A percentile compares a stretch with the other conserved stretches of the same genome.
Evolutionary conservation across 2,888 invertebrate genomes (phyloP).

Genomic region (Opisthograptis luteolata): DNA sequence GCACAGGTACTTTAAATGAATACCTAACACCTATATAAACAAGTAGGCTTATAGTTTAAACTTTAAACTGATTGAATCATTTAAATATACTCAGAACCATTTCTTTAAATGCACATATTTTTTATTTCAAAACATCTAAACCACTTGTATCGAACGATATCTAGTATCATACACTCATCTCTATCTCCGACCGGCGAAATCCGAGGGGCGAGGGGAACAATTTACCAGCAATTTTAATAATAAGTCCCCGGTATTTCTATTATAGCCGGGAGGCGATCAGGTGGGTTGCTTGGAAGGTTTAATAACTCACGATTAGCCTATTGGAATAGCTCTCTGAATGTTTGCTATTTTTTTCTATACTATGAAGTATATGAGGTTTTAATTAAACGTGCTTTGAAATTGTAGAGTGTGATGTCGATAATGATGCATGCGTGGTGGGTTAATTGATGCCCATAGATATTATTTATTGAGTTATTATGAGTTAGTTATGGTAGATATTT

Average conservation of each 20-base stretch:
- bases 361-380: conserved; percentile 61
- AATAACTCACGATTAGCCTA: conserved; percentile 84
- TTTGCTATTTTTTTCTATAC: conserved; percentile 83
- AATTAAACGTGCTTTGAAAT: conserved; percentile 25
- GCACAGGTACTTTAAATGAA: no score
- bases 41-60: no score
- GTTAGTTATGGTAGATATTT: not conserved
- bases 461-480: not conserved
- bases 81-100: no score
- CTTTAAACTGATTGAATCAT: no score
- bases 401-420: conserved; percentile 4
- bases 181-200: conserved; percentile 67
- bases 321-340: conserved; percentile 82
- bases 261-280: conserved; percentile 82
- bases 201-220: conserved; percentile 79
- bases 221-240: conserved; percentile 85
- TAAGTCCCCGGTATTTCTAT: conserved; percentile 84
- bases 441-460: conserved; percentile 7
- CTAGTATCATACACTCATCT: conserved; percentile 6
- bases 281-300: conserved; percentile 77
- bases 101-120: no score
- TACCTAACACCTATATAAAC: no score
- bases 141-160: not conserved
- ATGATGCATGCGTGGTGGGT: not conserved
- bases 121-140: no score